phyloP scores from a whole-genome alignment of 2,113 vertebrate species.

The Accipiter cooperii region DNA sequence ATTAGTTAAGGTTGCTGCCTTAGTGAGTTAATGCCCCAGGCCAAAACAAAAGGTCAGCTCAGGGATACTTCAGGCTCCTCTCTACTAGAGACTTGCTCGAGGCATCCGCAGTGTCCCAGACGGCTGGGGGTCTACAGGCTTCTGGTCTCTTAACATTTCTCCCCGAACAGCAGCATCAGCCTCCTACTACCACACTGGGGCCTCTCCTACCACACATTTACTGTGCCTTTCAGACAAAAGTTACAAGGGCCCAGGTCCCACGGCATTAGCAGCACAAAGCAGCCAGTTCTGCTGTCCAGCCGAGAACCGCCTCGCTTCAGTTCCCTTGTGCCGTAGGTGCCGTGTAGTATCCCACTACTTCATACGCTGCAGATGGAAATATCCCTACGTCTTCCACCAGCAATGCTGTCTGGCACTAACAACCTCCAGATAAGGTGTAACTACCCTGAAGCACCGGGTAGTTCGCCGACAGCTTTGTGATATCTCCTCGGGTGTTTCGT shows the following conservation, averaged over 20 bases:
- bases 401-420: background rate
- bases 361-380: background rate
- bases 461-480: background rate
- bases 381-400: background rate
- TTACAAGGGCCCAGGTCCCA: background rate
- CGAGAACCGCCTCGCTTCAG: background rate
- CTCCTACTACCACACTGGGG: accelerated
- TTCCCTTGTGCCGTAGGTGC: background rate
- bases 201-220: background rate
- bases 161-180: background rate
- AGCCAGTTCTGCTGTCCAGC: background rate
- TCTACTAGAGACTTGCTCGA: background rate
- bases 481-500: background rate
- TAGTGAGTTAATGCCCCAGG: background rate
- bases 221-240: background rate
- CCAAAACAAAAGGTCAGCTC: background rate
- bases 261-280: background rate
- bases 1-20: background rate
- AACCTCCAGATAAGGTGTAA: background rate
- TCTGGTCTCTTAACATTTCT: background rate
- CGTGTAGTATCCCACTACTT: accelerated
- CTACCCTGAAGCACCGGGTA: accelerated
- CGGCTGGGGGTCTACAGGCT: background rate
- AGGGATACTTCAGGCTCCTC: background rate
- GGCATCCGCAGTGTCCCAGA: background rate